Evolutionary conservation across 2,888 invertebrate genomes (phyloP), one percentile per base, ranked within the genome.

Genomic region (Trachelus tabidus): DNA sequence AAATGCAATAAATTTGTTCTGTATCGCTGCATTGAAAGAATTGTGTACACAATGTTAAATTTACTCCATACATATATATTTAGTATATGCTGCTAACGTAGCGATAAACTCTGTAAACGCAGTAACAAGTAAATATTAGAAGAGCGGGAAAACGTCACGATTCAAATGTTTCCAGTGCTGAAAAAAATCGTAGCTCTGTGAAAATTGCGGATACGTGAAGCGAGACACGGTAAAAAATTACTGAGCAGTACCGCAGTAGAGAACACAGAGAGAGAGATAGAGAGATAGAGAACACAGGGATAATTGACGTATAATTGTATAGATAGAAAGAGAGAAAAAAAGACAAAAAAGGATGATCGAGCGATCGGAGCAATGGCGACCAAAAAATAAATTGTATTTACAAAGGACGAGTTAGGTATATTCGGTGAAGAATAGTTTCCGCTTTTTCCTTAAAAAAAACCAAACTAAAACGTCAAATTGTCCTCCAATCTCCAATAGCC

Each of bases 81-180:
- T 23, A 23, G 6, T 6, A 56, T 23, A 23, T 9, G 56, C 6
- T 23, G 56, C 56, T 56, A 23, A 56, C 56, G 9, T 2, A 15
- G 23, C 23, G 23, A 56, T 56, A 56, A 56, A 56, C 56, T 56
- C 23, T 2, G 23, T 23, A 9, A 56, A 23, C 56, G 56, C 9
- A 56, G 23, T 56, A 6, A 56, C 56, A 23, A 56, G 56, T 56
- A 56, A 56, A 56, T 56, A 56, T 56, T 56, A 56, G 23, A 56
- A 56, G 23, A 56, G 56, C 56, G 56, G 56, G 56, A 56, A 56
- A 56, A 23, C 6, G 56, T 56, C 9, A 76, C 82, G 79, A 85
- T 87, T 87, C 85, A 88, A 88, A 85, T 83, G 84, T 82, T 87
- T 85, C 84, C 83, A 83, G 77, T 30, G 35, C 75, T 77, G 30